Conservation (phyloP, 2,113 vertebrate species). For the human region GRCh38 chr17:17103001-17103500, state of each 20-base stretch:
- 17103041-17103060: background rate
- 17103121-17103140: background rate
- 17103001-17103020: fast-evolving
- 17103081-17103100: background rate
- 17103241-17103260: background rate
- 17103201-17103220: background rate
- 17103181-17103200: background rate
- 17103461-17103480: slow-evolving; percentile 15
- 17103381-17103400: background rate
- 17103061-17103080: background rate
- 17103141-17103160: background rate
- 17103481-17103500: background rate
- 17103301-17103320: background rate
- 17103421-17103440: slow-evolving; percentile 8
- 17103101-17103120: background rate
- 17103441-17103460: background rate
- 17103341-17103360: background rate
- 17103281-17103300: background rate
- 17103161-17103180: background rate
- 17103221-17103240: background rate
- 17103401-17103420: background rate
- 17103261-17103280: background rate
- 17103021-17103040: background rate
- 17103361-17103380: background rate
- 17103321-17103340: background rate